Evolutionary conservation across 2,797 vertebrate species (phyloP).

Genomic region (Alcedo atthis): DNA sequence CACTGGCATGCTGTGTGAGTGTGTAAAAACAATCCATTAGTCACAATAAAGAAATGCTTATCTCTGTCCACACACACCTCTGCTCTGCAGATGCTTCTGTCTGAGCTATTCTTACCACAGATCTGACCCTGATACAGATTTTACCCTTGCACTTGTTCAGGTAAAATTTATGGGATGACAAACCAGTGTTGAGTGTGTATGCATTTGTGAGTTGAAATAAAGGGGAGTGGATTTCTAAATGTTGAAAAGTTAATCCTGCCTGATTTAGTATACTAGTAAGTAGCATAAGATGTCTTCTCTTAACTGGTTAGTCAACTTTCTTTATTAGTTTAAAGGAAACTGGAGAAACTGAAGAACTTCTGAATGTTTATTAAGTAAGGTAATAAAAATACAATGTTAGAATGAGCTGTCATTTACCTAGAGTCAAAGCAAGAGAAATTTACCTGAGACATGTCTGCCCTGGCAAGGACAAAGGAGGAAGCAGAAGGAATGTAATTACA

Average conservation of each 20-base stretch:
- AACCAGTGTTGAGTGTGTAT: not conserved
- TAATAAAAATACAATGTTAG: not conserved
- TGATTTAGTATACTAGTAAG: not conserved
- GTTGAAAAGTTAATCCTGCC: not conserved
- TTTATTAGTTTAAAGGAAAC: not conserved
- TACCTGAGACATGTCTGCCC: not conserved
- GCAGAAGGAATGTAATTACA: not conserved
- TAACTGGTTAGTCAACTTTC: not conserved
- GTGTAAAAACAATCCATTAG: not conserved
- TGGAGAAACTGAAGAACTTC: not conserved
- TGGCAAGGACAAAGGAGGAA: not conserved
- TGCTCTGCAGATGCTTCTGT: not conserved
- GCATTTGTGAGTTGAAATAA: not conserved
- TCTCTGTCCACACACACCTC: accelerated
- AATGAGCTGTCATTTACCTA: not conserved
- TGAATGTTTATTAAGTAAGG: not conserved
- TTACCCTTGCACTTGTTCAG: not conserved
- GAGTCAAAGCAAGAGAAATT: not conserved
- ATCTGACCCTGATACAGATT: not conserved
- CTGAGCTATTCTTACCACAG: not conserved
- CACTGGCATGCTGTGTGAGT: accelerated
- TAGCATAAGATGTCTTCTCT: not conserved
- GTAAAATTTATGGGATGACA: not conserved
- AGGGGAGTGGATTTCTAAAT: not conserved
- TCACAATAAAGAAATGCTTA: not conserved